Conservation (phyloP, 2,113 vertebrate genomes). For the Rhineura floridana region DNA sequence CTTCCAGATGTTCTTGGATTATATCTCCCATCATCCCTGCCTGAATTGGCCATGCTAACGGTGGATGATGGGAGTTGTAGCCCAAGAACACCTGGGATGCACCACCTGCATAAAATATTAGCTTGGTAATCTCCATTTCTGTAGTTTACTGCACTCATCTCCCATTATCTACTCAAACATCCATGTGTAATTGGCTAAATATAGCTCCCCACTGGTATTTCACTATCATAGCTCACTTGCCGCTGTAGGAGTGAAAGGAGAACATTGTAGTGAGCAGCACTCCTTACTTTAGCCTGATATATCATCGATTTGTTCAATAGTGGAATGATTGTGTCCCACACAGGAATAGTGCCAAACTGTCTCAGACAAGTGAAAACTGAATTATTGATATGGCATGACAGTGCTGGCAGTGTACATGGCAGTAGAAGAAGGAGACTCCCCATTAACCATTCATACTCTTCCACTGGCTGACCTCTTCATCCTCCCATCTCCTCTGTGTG, state of each 20-base stretch:
- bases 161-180: neutral
- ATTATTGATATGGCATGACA: conserved; percentile 1
- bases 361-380: conserved; percentile 8
- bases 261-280: neutral
- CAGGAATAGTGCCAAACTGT: conserved; percentile 17
- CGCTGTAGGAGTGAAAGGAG: neutral
- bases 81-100: no score
- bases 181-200: neutral
- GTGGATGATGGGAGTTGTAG: neutral
- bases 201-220: neutral
- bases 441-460: conserved; percentile 1
- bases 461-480: neutral
- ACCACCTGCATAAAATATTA: neutral
- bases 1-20: no score
- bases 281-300: neutral
- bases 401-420: neutral
- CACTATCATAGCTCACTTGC: neutral
- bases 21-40: no score
- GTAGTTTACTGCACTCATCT: neutral
- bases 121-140: neutral
- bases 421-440: neutral
- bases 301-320: neutral
- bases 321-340: conserved; percentile 12
- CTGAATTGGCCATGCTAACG: no score
- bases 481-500: neutral